Percentiles rank a stretch among this genome's conserved stretches.
These are phyloP conservation scores for Syrrhaptes paradoxus DNA, from an alignment of 2,113 vertebrate species.

Conservation along the genomic window DNA sequence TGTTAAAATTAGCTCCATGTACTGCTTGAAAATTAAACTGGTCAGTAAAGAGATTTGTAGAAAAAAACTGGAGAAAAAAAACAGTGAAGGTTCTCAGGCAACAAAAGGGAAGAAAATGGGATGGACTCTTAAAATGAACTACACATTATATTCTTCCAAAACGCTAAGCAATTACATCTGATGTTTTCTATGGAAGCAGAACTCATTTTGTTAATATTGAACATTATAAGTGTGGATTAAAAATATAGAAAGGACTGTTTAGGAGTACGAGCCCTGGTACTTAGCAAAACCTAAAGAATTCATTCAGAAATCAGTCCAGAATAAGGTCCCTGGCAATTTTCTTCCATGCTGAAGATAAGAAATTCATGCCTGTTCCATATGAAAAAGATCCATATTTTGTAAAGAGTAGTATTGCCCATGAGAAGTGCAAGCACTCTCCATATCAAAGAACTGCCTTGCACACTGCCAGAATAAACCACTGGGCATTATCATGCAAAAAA, in stretches of 20 bases:
- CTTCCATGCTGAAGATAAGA: neutral
- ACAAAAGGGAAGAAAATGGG: neutral
- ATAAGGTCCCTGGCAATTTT: neutral
- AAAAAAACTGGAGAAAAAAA: accelerated
- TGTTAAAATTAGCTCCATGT: neutral
- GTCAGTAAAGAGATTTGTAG: neutral
- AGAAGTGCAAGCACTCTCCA: neutral
- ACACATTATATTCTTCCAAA: neutral
- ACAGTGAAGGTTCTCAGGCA: neutral
- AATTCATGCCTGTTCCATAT: neutral
- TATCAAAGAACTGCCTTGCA: neutral
- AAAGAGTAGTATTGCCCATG: neutral
- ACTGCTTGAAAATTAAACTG: neutral
- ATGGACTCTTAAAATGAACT: neutral
- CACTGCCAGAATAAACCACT: neutral
- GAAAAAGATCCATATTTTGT: neutral
- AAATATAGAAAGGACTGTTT: neutral
- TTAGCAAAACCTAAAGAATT: neutral
- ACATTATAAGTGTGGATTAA: neutral
- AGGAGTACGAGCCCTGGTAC: neutral
- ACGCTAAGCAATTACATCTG: neutral
- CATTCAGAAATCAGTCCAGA: neutral
- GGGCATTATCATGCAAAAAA: neutral
- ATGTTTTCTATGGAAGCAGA: neutral
- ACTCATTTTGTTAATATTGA: neutral